These are phyloP conservation scores for Hydractinia echinata DNA, from an alignment of 30 jellyfish, hydroid and myxozoan genomes.

Conservation along the genomic window DNA sequence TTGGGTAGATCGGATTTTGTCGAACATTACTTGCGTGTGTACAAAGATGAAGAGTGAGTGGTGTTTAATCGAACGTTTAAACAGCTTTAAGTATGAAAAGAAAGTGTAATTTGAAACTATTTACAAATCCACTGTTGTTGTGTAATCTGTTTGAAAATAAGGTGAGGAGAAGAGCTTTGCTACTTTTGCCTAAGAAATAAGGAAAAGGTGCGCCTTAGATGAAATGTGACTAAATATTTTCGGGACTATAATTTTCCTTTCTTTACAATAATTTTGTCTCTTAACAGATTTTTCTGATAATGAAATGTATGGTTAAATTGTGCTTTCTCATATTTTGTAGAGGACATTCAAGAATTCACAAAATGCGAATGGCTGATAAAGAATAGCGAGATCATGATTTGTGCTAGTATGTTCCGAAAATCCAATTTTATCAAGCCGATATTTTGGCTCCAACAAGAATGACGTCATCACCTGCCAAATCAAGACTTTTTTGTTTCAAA, in stretches of 20 bases:
- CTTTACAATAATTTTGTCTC: not conserved
- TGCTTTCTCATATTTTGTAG: conserved; percentile 26
- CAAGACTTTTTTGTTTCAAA: too few relatives aligned
- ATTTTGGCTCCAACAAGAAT: too few relatives aligned
- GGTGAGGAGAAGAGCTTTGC: too few relatives aligned
- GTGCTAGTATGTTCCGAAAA: too few relatives aligned
- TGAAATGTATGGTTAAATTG: not conserved
- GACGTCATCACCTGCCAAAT: too few relatives aligned
- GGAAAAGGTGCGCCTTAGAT: too few relatives aligned
- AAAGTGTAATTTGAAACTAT: not conserved
- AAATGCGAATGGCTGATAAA: conserved; percentile 50
- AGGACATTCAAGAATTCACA: conserved; percentile 77
- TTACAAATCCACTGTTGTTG: not conserved
- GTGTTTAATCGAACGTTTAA: not conserved
- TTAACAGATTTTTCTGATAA: conserved; percentile 8
- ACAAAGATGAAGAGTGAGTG: conserved; percentile 75
- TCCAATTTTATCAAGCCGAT: too few relatives aligned
- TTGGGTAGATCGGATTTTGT: conserved; percentile 91
- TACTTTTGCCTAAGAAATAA: too few relatives aligned
- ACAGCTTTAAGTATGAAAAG: not conserved
- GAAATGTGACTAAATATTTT: not conserved
- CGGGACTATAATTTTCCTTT: not conserved
- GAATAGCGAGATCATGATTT: not conserved
- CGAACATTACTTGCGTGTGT: conserved; percentile 82
- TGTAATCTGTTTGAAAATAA: not conserved